Base-by-base conservation (phyloP, 1,140 invertebrate genomes). In the Panulirus ornatus region DNA sequence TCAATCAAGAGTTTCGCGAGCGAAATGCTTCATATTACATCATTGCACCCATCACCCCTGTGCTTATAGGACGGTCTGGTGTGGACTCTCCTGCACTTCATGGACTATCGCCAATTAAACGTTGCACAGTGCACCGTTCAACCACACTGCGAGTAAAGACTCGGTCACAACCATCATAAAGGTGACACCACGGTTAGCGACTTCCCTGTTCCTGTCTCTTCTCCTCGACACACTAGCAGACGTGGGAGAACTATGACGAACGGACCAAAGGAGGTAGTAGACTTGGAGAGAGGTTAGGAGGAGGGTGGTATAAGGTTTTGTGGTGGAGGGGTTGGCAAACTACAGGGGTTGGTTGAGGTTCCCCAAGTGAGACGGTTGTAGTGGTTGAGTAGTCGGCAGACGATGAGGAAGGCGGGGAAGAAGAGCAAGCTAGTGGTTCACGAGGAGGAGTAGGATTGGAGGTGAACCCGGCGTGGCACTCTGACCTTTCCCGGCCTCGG, bases 91-190 rank as follows among this genome's bases (percentile, higher is more conserved):
- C n/a, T n/a, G n/a, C n/a, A n/a, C n/a, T n/a, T n/a, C n/a, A n/a
- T n/a, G n/a, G n/a, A n/a, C n/a, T n/a, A n/a, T n/a, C n/a, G n/a
- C n/a, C n/a, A n/a, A n/a, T n/a, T n/a, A n/a, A n/a, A n/a, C n/a
- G n/a, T n/a, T n/a, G n/a, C n/a, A n/a, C n/a, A n/a, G n/a, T n/a
- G n/a, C n/a, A n/a, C n/a, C n/a, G n/a, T n/a, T n/a, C n/a, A n/a
- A n/a, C n/a, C n/a, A n/a, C n/a, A n/a, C n/a, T n/a, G n/a, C n/a
- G 83, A 79, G 92, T 90, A 63, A 54, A 70, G 85, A 70, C 47
- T 58, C 14, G 5, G 6, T 58, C 19, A 58, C 0, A 58, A 1
- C 11, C 19, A 58, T 58, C 22, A 58, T 58, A 22, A 9, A 58
- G 54, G 54, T 19, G 22, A 58, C 22, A 22, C 54, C 14, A 19